phyloP scores from a whole-genome alignment of 2,797 vertebrate genomes.

The Otolemur crassicaudatus region DNA sequence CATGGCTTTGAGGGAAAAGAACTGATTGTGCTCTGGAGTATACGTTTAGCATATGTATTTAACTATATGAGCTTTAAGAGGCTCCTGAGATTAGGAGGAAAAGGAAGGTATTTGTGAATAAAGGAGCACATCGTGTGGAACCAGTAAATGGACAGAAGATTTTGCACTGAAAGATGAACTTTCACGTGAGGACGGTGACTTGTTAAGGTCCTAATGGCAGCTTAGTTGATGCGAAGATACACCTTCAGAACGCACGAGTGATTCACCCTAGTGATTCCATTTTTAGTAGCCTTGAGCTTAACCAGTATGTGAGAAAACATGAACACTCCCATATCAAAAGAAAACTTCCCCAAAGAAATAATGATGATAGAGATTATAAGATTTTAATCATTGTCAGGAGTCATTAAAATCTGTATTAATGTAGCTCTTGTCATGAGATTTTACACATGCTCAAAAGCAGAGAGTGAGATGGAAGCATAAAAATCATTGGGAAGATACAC shows the following conservation, averaged over 20 bases:
- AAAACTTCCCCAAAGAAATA: background rate
- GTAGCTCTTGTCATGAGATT: background rate
- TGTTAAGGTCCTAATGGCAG: background rate
- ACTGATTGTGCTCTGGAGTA: background rate
- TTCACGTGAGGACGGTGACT: background rate
- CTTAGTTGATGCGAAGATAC: background rate
- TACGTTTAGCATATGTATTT: too few relatives aligned
- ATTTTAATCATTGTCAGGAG: background rate
- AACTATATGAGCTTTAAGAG: background rate
- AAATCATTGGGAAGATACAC: background rate
- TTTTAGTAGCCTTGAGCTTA: background rate
- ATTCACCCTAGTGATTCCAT: background rate
- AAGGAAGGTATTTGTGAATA: background rate
- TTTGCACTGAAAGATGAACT: background rate
- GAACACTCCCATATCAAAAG: background rate
- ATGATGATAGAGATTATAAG: background rate
- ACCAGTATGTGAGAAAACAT: background rate
- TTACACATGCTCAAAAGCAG: background rate
- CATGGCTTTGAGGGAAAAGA: background rate
- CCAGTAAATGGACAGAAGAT: background rate
- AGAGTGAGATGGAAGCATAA: background rate
- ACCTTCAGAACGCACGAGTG: background rate
- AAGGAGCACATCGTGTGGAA: background rate
- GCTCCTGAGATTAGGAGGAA: background rate
- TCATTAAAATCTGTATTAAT: background rate